Conservation (phyloP, 1,140 invertebrate genomes). For the Trichonephila inaurata region DNA sequence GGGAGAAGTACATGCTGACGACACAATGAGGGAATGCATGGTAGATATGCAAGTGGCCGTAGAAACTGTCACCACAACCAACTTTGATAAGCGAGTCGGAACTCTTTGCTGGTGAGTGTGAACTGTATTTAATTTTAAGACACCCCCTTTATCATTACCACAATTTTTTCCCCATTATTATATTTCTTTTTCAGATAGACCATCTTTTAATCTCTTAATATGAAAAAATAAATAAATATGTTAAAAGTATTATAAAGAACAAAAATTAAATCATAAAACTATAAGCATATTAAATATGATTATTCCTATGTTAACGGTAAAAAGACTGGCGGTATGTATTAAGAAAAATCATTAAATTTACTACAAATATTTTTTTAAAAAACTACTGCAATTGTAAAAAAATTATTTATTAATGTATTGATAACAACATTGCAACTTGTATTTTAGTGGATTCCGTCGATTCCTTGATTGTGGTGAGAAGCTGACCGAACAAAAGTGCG, state of each 20-base stretch:
- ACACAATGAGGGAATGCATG: slow-evolving; percentile 73
- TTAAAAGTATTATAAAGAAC: too few relatives aligned
- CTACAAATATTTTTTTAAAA: too few relatives aligned
- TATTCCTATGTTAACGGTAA: too few relatives aligned
- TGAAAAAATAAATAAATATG: too few relatives aligned
- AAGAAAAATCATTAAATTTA: too few relatives aligned
- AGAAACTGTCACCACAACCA: slow-evolving; percentile 65
- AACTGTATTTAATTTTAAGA: not conserved
- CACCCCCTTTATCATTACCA: not conserved
- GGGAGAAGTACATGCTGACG: slow-evolving; percentile 75
- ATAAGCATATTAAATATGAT: too few relatives aligned
- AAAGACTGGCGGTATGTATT: too few relatives aligned
- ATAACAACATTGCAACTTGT: not conserved
- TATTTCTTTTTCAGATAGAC: too few relatives aligned
- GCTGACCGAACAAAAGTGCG: slow-evolving; percentile 74
- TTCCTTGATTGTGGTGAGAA: slow-evolving; percentile 71
- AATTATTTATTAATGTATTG: too few relatives aligned
- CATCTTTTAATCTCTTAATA: too few relatives aligned
- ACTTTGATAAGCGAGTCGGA: slow-evolving; percentile 73
- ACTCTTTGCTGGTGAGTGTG: slow-evolving; percentile 73
- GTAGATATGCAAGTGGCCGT: slow-evolving; percentile 75
- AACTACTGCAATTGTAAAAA: too few relatives aligned
- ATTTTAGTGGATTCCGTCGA: slow-evolving; percentile 66
- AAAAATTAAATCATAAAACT: too few relatives aligned
- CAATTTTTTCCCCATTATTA: not conserved